Conservation (phyloP, 2,888 invertebrate genomes). For the Prionchulus punctatus region DNA sequence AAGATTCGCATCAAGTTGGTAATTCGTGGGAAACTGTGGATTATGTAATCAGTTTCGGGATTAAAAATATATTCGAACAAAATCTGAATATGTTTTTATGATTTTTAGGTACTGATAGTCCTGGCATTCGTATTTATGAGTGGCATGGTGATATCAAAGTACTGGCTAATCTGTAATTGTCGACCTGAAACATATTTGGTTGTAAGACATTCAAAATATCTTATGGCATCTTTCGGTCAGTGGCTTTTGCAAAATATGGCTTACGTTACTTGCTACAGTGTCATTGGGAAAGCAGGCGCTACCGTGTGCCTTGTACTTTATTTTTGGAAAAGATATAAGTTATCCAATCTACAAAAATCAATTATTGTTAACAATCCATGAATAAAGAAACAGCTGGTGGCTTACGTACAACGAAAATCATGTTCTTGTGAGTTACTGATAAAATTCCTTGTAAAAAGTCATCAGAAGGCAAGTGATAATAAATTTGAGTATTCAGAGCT, state of each 20-base stretch:
- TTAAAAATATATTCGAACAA: no score
- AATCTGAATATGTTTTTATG: no score
- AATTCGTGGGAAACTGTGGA: neutral
- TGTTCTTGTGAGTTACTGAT: no score
- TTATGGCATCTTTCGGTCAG: neutral
- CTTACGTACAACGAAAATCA: no score
- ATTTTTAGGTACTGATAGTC: neutral
- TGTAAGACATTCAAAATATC: neutral
- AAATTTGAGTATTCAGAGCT: no score
- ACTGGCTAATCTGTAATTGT: neutral
- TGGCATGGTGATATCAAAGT: neutral
- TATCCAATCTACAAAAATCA: no score
- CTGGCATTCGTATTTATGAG: neutral
- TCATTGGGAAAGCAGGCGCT: neutral
- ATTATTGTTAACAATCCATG: no score
- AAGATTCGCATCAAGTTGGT: neutral
- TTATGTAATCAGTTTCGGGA: neutral
- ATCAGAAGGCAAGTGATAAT: no score
- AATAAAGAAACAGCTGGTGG: no score
- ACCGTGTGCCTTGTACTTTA: neutral
- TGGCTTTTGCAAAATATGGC: slow-evolving; percentile 1
- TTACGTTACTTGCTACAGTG: neutral
- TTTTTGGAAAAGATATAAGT: neutral
- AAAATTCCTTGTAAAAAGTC: no score
- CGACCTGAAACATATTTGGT: neutral